These are phyloP conservation scores for Phorcus lineatus DNA, from an alignment of 2,888 invertebrate species.

Conservation along the genomic window DNA sequence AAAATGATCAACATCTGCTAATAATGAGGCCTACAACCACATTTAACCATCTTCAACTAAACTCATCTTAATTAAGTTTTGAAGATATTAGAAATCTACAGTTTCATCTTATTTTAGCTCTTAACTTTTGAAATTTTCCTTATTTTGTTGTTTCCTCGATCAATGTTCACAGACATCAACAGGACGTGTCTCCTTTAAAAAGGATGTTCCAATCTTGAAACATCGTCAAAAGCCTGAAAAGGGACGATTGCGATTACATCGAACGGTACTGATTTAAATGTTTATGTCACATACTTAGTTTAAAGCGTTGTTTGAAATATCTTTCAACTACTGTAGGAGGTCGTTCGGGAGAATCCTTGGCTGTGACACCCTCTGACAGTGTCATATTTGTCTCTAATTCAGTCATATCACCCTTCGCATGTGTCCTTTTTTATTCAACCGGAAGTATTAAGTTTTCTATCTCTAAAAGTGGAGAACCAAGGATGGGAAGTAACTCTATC, in stretches of 20 bases:
- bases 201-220: conserved; percentile 21
- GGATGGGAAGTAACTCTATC: neutral
- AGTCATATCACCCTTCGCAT: neutral
- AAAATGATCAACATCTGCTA: no score
- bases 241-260: no score
- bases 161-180: no score
- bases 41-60: no score
- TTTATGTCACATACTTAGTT: conserved; percentile 33
- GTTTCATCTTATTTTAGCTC: neutral
- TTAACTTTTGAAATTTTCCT: neutral
- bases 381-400: neutral
- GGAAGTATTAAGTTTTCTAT: neutral
- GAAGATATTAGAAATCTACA: no score
- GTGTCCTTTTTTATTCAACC: neutral
- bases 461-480: neutral
- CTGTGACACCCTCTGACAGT: neutral
- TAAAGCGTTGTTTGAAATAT: conserved; percentile 41
- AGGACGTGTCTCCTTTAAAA: neutral
- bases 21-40: no score
- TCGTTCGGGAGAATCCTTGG: neutral
- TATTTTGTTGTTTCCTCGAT: no score
- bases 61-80: no score
- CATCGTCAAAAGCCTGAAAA: neutral
- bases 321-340: conserved; percentile 44
- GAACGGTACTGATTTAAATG: no score